Evolutionary conservation across 2,113 vertebrate genomes (phyloP).

Genomic region (rat (Rattus norvegicus)): GRCr8 NC_086019.1:162550501-162551000

Average conservation of each 20-base stretch:
- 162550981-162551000: not conserved
- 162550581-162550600: not conserved
- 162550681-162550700: slow-evolving; percentile 46
- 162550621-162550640: slow-evolving; percentile 16
- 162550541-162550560: not conserved
- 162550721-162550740: slow-evolving; percentile 36
- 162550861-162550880: not conserved
- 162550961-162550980: not conserved
- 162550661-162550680: not conserved
- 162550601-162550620: slow-evolving; percentile 45
- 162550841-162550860: not conserved
- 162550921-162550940: not conserved
- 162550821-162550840: not conserved
- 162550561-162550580: not conserved
- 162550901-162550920: not conserved
- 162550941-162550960: not conserved
- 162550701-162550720: slow-evolving; percentile 34
- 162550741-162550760: slow-evolving; percentile 46
- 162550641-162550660: slow-evolving; percentile 60
- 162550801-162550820: not conserved
- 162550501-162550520: not conserved
- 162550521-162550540: not conserved
- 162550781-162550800: not conserved
- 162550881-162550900: not conserved
- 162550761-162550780: not conserved